phyloP scores from a whole-genome alignment of 1,140 invertebrate species.

The Prorops nasuta region DNA sequence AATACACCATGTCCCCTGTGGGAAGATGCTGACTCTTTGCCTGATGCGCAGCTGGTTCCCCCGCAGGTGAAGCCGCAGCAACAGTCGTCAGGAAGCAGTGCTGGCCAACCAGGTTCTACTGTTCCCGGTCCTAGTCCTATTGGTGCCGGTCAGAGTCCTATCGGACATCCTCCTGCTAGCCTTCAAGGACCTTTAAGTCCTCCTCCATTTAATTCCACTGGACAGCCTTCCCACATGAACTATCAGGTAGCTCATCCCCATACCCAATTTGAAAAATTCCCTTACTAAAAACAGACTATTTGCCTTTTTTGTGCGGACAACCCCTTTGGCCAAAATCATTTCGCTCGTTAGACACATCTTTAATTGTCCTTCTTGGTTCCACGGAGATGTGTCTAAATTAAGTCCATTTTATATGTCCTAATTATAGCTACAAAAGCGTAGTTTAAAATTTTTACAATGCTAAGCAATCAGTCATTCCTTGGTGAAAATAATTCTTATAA shows the following conservation, averaged over 20 bases:
- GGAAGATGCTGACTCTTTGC: slow-evolving; percentile 58
- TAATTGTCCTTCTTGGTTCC: too few species aligned
- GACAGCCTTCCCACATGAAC: slow-evolving; percentile 60
- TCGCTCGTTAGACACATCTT: too few species aligned
- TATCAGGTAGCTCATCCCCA: slow-evolving; percentile 54
- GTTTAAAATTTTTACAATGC: too few species aligned
- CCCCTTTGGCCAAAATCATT: too few species aligned
- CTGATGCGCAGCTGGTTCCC: slow-evolving; percentile 60
- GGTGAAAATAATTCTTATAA: too few species aligned
- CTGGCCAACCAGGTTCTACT: slow-evolving; percentile 47
- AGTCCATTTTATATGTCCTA: too few species aligned
- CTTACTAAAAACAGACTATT: neutral
- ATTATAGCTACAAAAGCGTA: too few species aligned
- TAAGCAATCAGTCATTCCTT: too few species aligned
- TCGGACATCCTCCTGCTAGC: slow-evolving; percentile 61
- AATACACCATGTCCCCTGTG: slow-evolving; percentile 56
- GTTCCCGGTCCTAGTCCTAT: slow-evolving; percentile 54
- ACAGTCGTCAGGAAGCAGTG: slow-evolving; percentile 59
- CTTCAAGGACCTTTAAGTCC: slow-evolving; percentile 55
- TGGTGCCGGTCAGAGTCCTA: slow-evolving; percentile 58
- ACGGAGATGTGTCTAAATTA: too few species aligned
- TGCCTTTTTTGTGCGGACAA: too few species aligned
- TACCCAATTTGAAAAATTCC: slow-evolving; percentile 1
- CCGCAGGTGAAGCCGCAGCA: slow-evolving; percentile 73
- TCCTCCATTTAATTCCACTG: slow-evolving; percentile 55